These are phyloP conservation scores for Invenusta paracnida DNA, from an alignment of 2,888 invertebrate genomes.

Conservation along the genomic window DNA sequence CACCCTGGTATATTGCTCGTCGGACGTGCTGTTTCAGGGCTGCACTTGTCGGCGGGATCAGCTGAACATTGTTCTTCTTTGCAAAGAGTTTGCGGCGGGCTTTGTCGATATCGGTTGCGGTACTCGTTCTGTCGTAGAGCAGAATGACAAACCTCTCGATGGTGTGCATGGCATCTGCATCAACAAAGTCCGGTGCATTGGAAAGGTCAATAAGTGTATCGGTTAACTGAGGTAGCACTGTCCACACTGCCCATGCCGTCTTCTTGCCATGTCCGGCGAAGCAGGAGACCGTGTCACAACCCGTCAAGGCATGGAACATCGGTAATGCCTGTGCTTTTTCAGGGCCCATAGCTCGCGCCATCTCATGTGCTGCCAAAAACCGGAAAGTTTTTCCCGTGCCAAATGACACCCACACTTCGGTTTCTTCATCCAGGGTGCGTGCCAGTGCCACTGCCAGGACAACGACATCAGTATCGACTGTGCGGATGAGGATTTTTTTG, in stretches of 20 bases:
- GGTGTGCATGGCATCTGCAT: background rate
- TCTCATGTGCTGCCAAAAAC: background rate
- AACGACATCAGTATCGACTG: slow-evolving; percentile 10
- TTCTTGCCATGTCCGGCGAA: slow-evolving; percentile 5
- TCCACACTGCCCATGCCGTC: background rate
- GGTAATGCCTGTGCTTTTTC: background rate
- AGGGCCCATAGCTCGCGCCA: background rate
- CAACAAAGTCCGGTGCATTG: background rate
- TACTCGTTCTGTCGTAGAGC: slow-evolving; percentile 46
- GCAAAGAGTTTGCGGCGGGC: slow-evolving; percentile 46
- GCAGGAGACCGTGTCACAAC: background rate
- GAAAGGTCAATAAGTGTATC: background rate
- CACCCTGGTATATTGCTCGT: slow-evolving; percentile 46
- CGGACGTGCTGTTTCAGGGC: slow-evolving; percentile 47
- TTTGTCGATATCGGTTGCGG: slow-evolving; percentile 41
- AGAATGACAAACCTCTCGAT: slow-evolving; percentile 47
- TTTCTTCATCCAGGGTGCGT: background rate
- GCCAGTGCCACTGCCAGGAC: background rate
- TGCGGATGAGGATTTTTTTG: background rate
- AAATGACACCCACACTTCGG: slow-evolving; percentile 23
- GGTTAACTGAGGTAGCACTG: background rate
- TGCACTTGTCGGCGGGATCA: slow-evolving; percentile 46
- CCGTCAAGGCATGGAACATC: slow-evolving; percentile 3
- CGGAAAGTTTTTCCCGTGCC: background rate
- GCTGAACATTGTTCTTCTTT: slow-evolving; percentile 42